Evolutionary conservation across 2,888 invertebrate genomes (phyloP).

Genomic region (Tiliacea citrago): DNA sequence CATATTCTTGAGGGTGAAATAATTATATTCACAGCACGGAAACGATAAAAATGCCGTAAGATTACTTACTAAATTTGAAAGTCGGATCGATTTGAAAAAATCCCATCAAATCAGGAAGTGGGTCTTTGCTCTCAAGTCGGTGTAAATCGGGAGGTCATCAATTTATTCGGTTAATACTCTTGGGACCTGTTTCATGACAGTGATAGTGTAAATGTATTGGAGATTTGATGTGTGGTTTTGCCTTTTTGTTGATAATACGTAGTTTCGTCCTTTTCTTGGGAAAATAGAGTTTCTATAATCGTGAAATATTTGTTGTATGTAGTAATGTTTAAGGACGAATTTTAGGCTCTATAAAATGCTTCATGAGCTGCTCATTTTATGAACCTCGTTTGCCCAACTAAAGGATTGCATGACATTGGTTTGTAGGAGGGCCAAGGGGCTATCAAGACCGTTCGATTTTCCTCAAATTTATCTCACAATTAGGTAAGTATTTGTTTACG

Average conservation of each 20-base stretch:
- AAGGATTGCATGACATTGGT: background rate
- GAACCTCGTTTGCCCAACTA: background rate
- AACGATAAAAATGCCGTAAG: constrained; percentile 67
- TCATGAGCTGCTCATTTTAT: background rate
- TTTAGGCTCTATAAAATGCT: background rate
- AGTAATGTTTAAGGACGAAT: background rate
- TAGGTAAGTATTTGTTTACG: background rate
- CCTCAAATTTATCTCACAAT: background rate
- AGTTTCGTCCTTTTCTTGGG: background rate
- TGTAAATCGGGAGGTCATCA: constrained; percentile 38
- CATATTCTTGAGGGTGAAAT: constrained; percentile 53
- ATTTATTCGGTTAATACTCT: constrained; percentile 56
- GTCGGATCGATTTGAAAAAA: constrained; percentile 70
- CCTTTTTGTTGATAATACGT: background rate
- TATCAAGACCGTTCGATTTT: background rate
- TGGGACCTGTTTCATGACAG: constrained; percentile 31
- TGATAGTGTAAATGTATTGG: constrained; percentile 25
- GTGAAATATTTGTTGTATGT: background rate
- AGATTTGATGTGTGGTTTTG: background rate
- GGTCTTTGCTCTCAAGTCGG: constrained; percentile 47
- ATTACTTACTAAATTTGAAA: constrained; percentile 58
- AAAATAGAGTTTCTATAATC: background rate
- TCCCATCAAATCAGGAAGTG: constrained; percentile 67
- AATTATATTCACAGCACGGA: constrained; percentile 75
- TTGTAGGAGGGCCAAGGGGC: too few species aligned